Percentiles rank a stretch among this genome's conserved stretches.
phyloP scores from a whole-genome alignment of 2,888 invertebrate genomes.

The Brachyopa scutellaris region DNA sequence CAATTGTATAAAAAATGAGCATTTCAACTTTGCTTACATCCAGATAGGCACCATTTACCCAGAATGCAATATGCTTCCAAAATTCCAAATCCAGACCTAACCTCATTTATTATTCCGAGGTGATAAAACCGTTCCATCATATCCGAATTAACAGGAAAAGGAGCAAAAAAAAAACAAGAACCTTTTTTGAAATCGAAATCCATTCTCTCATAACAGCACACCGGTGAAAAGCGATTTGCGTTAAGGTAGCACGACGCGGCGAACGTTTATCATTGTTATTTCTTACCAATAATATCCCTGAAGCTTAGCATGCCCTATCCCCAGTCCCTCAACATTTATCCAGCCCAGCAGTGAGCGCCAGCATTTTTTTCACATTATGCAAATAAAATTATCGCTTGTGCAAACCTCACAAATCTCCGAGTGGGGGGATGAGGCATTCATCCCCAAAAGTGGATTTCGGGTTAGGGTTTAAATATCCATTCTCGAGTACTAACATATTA shows the following conservation, averaged over 20 bases:
- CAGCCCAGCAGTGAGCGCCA: slow-evolving; percentile 42
- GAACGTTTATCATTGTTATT: slow-evolving; percentile 73
- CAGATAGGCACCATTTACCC: no score
- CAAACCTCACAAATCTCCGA: slow-evolving; percentile 33
- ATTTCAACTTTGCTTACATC: no score
- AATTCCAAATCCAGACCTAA: no score
- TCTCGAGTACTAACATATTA: slow-evolving; percentile 72
- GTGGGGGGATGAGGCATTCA: neutral
- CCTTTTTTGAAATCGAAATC: slow-evolving; percentile 52
- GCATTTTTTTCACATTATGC: slow-evolving; percentile 71
- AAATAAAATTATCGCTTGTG: slow-evolving; percentile 69
- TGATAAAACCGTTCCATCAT: slow-evolving; percentile 68
- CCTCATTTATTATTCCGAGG: slow-evolving; percentile 65
- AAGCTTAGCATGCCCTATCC: slow-evolving; percentile 43
- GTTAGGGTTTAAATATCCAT: slow-evolving; percentile 73
- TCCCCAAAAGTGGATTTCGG: slow-evolving; percentile 61
- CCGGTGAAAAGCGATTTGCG: slow-evolving; percentile 56
- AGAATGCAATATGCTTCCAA: no score
- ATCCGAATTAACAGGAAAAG: slow-evolving; percentile 41
- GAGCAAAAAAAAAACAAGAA: neutral
- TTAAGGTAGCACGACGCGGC: slow-evolving; percentile 60
- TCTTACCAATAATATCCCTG: slow-evolving; percentile 67
- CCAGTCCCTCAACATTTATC: slow-evolving; percentile 44
- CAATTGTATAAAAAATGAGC: no score
- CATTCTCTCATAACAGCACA: slow-evolving; percentile 62